Conservation (phyloP, 2,113 vertebrate genomes). For the Rhinolophus sinicus region DNA sequence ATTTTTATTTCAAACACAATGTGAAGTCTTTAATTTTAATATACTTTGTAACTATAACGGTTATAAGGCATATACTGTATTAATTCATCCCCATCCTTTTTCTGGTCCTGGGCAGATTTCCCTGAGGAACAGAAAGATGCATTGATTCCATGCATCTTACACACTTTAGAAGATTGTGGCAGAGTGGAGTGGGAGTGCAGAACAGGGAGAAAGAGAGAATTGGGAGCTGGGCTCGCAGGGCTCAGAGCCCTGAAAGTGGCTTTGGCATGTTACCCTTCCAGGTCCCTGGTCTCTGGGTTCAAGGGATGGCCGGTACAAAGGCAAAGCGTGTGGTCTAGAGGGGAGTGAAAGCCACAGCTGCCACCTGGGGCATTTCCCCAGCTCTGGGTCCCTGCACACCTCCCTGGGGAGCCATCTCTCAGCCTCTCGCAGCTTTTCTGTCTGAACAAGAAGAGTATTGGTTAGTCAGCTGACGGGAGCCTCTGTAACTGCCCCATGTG, state of each 20-base stretch:
- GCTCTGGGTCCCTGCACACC: too few species aligned
- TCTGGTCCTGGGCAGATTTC: constrained; percentile 57
- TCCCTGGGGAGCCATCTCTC: background rate
- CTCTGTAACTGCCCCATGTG: background rate
- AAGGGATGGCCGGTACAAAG: background rate
- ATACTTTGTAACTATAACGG: constrained; percentile 70
- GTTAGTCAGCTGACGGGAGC: background rate
- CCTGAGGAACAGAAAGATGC: constrained; percentile 44
- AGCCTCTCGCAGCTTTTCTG: background rate
- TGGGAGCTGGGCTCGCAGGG: fast-evolving
- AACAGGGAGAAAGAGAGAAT: background rate
- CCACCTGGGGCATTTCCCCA: background rate
- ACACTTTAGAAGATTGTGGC: background rate
- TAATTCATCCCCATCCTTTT: constrained; percentile 72
- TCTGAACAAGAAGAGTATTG: background rate
- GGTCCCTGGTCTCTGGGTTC: background rate
- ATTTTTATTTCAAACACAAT: constrained; percentile 87
- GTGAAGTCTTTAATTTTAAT: constrained; percentile 85
- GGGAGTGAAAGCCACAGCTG: fast-evolving
- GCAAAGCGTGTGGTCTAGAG: fast-evolving
- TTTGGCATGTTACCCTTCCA: background rate
- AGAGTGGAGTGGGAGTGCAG: background rate
- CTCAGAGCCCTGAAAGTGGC: fast-evolving
- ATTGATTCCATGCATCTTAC: constrained; percentile 42
- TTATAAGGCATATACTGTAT: constrained; percentile 74